A percentile compares a stretch with the other conserved stretches of the same genome.
phyloP scores from a whole-genome alignment of 2,797 vertebrate genomes.

The Leptoclinus maculatus region DNA sequence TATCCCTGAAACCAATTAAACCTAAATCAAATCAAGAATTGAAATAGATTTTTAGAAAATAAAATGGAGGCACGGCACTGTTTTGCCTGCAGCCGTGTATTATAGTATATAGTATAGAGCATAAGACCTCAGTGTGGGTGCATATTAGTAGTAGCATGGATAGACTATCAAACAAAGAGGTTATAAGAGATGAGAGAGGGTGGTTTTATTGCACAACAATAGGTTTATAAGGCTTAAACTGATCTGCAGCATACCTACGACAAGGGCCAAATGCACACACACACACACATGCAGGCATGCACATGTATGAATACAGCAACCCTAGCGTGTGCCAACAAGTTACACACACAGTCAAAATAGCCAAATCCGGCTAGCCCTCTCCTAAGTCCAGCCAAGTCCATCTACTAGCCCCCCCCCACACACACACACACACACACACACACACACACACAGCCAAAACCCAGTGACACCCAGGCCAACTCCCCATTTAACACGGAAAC shows the following conservation, averaged over 20 bases:
- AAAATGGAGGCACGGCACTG: not conserved
- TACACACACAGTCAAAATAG: slow-evolving; percentile 34
- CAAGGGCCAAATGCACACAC: slow-evolving; percentile 59
- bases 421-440: slow-evolving; percentile 22
- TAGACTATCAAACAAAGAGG: slow-evolving; percentile 65
- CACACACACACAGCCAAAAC: slow-evolving; percentile 40
- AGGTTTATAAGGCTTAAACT: slow-evolving; percentile 76
- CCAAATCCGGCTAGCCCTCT: slow-evolving; percentile 67
- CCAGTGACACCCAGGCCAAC: slow-evolving; percentile 54
- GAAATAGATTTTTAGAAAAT: not conserved
- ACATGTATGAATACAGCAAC: slow-evolving; percentile 40
- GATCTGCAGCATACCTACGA: slow-evolving; percentile 80
- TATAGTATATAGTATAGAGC: not conserved
- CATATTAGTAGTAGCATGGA: slow-evolving; percentile 49
- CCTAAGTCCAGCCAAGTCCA: slow-evolving; percentile 63
- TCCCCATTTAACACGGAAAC: slow-evolving; percentile 59
- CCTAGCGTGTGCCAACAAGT: slow-evolving; percentile 57
- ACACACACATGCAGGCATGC: slow-evolving; percentile 35
- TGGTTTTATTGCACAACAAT: slow-evolving; percentile 79
- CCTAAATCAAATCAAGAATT: not conserved
- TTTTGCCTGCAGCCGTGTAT: not conserved
- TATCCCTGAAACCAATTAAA: not conserved
- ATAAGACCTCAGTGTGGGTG: slow-evolving; percentile 36
- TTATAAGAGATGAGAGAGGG: slow-evolving; percentile 65
- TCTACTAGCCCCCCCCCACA: slow-evolving; percentile 22